These are phyloP conservation scores for Boloria selene DNA, from an alignment of 2,888 invertebrate species.

Conservation along the genomic window DNA sequence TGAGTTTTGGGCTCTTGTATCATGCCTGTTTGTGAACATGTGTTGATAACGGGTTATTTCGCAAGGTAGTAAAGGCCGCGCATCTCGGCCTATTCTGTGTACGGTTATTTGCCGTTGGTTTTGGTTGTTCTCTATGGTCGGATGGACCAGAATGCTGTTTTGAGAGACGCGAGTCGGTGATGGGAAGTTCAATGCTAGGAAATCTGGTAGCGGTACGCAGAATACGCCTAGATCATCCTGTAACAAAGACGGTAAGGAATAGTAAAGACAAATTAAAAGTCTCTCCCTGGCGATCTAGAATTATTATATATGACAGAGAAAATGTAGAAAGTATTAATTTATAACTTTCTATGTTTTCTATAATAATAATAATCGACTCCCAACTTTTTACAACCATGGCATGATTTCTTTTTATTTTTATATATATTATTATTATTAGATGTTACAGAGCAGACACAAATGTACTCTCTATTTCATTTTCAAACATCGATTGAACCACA, in stretches of 20 bases:
- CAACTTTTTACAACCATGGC: too few species aligned
- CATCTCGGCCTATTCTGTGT: constrained; percentile 81
- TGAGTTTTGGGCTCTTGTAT: constrained; percentile 50
- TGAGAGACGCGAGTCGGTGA: constrained; percentile 50
- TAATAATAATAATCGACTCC: too few species aligned
- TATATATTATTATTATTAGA: too few species aligned
- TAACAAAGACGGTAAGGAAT: constrained; percentile 24
- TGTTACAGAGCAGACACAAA: too few species aligned
- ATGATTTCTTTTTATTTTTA: too few species aligned
- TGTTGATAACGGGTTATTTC: constrained; percentile 78
- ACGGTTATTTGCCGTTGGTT: constrained; percentile 78
- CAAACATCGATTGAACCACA: too few species aligned
- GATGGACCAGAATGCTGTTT: constrained; percentile 54
- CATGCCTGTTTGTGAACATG: constrained; percentile 61
- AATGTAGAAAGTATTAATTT: too few species aligned
- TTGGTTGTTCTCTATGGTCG: constrained; percentile 48
- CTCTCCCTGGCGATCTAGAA: background rate
- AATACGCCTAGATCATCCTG: constrained; percentile 76
- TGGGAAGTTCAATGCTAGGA: constrained; percentile 66
- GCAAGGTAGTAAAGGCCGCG: constrained; percentile 74
- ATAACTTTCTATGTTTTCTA: too few species aligned
- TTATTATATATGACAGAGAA: too few species aligned
- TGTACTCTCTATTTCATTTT: too few species aligned
- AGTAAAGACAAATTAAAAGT: background rate
- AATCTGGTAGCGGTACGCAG: constrained; percentile 72